These are phyloP conservation scores for Amiota mariae DNA, from an alignment of 2,888 invertebrate genomes.

Conservation along the genomic window DNA sequence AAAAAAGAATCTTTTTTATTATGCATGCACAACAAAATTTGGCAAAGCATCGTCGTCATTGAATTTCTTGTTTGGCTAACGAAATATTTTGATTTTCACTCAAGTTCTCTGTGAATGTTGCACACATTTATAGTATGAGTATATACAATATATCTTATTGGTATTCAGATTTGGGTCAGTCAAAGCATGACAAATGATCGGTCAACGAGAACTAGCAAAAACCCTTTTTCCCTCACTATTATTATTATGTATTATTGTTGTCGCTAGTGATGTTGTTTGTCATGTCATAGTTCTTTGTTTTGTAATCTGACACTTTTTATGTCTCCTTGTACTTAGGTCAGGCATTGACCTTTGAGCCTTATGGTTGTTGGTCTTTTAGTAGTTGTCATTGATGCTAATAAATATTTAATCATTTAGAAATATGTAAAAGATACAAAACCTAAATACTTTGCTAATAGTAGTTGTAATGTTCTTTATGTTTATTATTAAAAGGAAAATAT, in stretches of 20 bases:
- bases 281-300: not conserved
- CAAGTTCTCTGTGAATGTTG: constrained; percentile 22
- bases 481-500: too few species aligned
- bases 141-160: not conserved
- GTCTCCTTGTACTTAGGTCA: too few species aligned
- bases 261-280: too few species aligned
- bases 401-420: too few species aligned
- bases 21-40: constrained; percentile 13
- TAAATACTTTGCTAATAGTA: too few species aligned
- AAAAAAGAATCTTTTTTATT: not conserved
- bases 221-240: not conserved
- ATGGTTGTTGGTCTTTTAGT: too few species aligned
- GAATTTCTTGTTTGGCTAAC: constrained; percentile 15
- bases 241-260: too few species aligned
- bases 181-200: not conserved
- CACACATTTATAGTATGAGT: not conserved
- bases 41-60: constrained; percentile 24
- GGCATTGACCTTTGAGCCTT: too few species aligned
- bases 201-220: not conserved
- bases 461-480: too few species aligned
- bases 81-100: constrained; percentile 15
- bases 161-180: too few species aligned
- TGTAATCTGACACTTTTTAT: not conserved
- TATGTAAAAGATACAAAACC: too few species aligned
- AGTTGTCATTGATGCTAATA: too few species aligned